Evolutionary conservation across 2,113 vertebrate species (phyloP), one percentile per base, ranked within the genome.

Genomic region (Gallinago paraguaiae): DNA sequence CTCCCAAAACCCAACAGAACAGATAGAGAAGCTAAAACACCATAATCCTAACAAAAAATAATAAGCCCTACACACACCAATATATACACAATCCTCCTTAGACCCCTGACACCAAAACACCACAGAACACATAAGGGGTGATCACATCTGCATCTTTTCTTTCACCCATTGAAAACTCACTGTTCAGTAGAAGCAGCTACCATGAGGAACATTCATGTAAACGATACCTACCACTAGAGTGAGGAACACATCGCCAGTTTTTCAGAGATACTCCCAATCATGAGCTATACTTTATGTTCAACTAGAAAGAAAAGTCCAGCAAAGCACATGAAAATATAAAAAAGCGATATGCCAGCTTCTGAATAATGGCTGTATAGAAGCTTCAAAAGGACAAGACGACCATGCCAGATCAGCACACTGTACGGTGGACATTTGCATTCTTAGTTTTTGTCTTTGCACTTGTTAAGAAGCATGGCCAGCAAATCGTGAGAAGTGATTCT

Each of bases 401-500:
- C 9, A 50, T 9, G 17, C 12, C 59, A 51, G n/a, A 76, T 25
- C 13, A 85, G 39, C 45, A 60, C 28, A 24, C 28, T 60, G 7
- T 4, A 35, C 0, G 0, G 60, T 12, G 6, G n/a, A 64, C 28
- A 43, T 17, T 18, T 0, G 0, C 33, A 19, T 51, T 79, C 54
- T 50, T 39, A 48, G 51, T 12, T 70, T 88, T 53, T 74, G 28
- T 33, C 35, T 41, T 90, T 54, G 64, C 17, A 5, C 27, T 28
- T 28, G 27, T 53, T 53, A 17, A 53, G 50, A 51, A 51, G 27
- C 27, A 9, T 53, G 51, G 51, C 8, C 51, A 53, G 51, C 15
- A 28, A 14, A 9, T 9, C 15, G 3, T 3, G 51, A 27, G 27
- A 53, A 27, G 27, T 9, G 51, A 53, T 53, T 53, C 51, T 28